Conservation (phyloP, 2,888 invertebrate genomes). For the Acheta domesticus region DNA sequence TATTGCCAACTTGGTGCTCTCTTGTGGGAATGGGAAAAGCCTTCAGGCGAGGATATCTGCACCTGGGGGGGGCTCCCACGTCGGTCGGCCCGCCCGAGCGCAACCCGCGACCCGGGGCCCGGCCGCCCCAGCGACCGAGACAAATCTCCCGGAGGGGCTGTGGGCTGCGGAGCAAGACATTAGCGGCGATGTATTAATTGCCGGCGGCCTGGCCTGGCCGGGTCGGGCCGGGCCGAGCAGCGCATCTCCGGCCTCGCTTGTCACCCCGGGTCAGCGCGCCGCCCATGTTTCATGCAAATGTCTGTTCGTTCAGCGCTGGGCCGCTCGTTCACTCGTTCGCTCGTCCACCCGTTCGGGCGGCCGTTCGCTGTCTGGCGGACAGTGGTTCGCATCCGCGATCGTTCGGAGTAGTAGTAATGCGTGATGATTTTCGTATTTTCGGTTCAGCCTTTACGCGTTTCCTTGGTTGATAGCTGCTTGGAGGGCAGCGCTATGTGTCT, state of each 20-base stretch:
- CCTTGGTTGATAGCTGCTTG: no score
- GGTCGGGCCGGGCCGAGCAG: not conserved
- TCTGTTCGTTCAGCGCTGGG: not conserved
- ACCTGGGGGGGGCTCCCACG: no score
- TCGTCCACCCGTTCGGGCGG: not conserved
- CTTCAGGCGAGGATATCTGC: no score
- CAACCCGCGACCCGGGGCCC: no score
- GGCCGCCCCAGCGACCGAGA: not conserved
- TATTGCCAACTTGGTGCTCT: no score
- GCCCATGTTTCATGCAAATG: not conserved
- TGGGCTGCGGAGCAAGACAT: not conserved
- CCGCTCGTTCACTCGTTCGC: not conserved
- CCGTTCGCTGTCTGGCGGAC: not conserved
- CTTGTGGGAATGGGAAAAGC: no score
- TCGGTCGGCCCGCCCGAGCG: no score
- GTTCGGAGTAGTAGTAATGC: no score
- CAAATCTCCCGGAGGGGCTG: not conserved
- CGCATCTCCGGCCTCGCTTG: not conserved
- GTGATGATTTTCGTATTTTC: no score
- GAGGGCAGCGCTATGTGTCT: no score
- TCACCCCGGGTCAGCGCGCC: not conserved
- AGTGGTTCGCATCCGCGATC: no score
- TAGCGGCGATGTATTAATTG: slow-evolving; percentile 8
- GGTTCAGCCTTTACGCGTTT: no score
- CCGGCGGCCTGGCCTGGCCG: not conserved